Percentiles rank a stretch among this genome's conserved stretches.
phyloP scores from a whole-genome alignment of 1,140 invertebrate species.

The Rhopalosiphum padi region DNA sequence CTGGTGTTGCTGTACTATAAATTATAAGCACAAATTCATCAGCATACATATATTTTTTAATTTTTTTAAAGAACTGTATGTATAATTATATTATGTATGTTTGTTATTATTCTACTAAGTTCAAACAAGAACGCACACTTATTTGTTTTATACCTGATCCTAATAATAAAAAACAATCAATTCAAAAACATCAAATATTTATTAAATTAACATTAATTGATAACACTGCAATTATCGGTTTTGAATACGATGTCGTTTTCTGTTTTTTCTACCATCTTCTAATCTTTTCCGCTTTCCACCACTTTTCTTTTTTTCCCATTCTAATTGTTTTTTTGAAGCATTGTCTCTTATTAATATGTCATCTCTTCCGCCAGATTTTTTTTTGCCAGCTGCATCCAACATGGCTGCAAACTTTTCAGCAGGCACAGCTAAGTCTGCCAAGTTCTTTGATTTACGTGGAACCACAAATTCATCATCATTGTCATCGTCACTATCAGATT shows the following conservation, averaged over 20 bases:
- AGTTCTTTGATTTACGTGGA: constrained; percentile 63
- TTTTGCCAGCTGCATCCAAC: constrained; percentile 72
- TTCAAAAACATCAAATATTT: constrained; percentile 22
- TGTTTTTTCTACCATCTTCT: constrained; percentile 53
- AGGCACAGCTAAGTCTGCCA: constrained; percentile 69
- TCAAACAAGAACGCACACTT: constrained; percentile 25
- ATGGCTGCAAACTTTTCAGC: constrained; percentile 78
- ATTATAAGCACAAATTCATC: constrained; percentile 14
- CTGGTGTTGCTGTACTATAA: constrained; percentile 73
- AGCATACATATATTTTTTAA: background rate
- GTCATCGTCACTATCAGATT: constrained; percentile 64
- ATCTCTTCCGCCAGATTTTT: constrained; percentile 56
- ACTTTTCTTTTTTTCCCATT: constrained; percentile 60
- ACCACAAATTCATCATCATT: constrained; percentile 63
- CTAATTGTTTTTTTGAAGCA: constrained; percentile 59
- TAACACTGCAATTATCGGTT: background rate
- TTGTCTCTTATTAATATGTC: constrained; percentile 56
- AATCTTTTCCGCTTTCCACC: constrained; percentile 50
- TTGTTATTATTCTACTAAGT: background rate
- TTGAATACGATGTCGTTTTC: constrained; percentile 23
- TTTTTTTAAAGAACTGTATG: constrained; percentile 21
- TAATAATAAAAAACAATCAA: constrained; percentile 47
- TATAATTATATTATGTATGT: constrained; percentile 8
- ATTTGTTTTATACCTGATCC: constrained; percentile 18
- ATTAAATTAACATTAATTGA: constrained; percentile 34